These are phyloP conservation scores for Odontesthes bonariensis DNA, from an alignment of 2,113 vertebrate genomes.

Conservation along the genomic window DNA sequence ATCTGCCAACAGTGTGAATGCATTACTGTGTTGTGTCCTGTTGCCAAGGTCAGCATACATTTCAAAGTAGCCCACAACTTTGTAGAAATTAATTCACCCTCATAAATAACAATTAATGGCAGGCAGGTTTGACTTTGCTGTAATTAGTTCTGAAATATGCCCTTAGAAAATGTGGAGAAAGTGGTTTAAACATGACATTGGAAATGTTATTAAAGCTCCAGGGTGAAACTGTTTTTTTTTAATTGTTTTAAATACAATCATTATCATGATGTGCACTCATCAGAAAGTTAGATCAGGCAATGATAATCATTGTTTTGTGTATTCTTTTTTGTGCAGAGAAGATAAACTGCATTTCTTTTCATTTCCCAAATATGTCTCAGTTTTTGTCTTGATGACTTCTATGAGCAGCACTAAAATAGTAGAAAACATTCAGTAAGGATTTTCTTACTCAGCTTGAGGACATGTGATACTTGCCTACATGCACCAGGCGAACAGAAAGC, in stretches of 20 bases:
- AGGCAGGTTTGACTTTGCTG: conserved; percentile 66
- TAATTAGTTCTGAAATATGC: conserved; percentile 68
- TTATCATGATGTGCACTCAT: conserved; percentile 49
- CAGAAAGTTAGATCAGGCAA: conserved; percentile 5
- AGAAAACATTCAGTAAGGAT: conserved; percentile 26
- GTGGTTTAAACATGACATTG: conserved; percentile 67
- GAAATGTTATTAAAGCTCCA: conserved; percentile 49
- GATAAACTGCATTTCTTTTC: neutral
- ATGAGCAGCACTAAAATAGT: conserved; percentile 19
- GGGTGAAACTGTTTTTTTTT: conserved; percentile 31
- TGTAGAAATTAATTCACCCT: conserved; percentile 60
- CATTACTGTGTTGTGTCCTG: conserved; percentile 60
- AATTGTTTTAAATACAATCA: conserved; percentile 53
- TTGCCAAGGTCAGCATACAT: conserved; percentile 69
- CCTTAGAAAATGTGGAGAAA: conserved; percentile 48
- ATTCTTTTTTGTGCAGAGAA: conserved; percentile 22
- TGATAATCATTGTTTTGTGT: conserved; percentile 10
- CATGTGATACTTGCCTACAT: conserved; percentile 39
- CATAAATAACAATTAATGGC: conserved; percentile 75
- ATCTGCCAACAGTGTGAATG: conserved; percentile 75
- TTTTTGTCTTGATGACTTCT: conserved; percentile 22
- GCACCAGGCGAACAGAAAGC: conserved; percentile 36
- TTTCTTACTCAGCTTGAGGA: conserved; percentile 42
- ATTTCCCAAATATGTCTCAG: conserved; percentile 16
- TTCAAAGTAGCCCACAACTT: conserved; percentile 65